Percentiles rank a stretch among this genome's conserved stretches.
Conservation (phyloP, 2,888 invertebrate genomes). For the Xylota segnis region DNA sequence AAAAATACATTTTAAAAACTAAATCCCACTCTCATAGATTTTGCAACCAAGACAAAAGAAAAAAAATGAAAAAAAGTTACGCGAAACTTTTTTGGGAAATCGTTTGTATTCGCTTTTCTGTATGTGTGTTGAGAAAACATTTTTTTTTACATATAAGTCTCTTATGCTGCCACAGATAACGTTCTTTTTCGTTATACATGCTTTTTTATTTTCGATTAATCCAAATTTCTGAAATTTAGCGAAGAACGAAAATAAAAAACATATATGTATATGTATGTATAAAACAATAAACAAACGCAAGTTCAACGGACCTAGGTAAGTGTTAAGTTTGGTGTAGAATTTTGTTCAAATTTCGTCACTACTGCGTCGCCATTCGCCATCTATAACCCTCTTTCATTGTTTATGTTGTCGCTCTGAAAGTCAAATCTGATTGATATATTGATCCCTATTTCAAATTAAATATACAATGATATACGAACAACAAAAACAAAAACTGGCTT, state of each 20-base stretch:
- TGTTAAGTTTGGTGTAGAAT: constrained; percentile 45
- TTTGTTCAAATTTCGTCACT: constrained; percentile 4
- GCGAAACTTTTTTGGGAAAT: constrained; percentile 42
- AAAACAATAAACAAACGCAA: constrained; percentile 23
- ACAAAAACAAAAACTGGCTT: constrained; percentile 29
- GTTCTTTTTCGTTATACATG: constrained; percentile 38
- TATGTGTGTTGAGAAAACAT: constrained; percentile 36
- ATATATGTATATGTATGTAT: too few relatives aligned
- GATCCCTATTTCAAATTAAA: constrained; percentile 35
- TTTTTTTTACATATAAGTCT: constrained; percentile 42
- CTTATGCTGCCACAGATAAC: constrained; percentile 63
- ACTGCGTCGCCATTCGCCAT: constrained; percentile 10
- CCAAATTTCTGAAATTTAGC: constrained; percentile 48
- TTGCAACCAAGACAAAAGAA: constrained; percentile 65
- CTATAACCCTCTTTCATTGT: constrained; percentile 22
- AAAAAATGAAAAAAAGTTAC: constrained; percentile 33
- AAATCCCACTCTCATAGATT: constrained; percentile 65
- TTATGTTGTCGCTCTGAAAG: constrained; percentile 31
- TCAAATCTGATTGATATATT: constrained; percentile 28
- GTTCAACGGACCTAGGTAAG: constrained; percentile 69
- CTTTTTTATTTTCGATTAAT: constrained; percentile 15
- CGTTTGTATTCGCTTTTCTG: constrained; percentile 56
- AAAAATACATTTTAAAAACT: constrained; percentile 72
- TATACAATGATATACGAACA: constrained; percentile 17
- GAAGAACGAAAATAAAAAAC: constrained; percentile 23